A percentile compares a stretch with the other conserved stretches of the same genome.
phyloP scores from a whole-genome alignment of 2,797 vertebrate genomes.

The Pristis pectinata region DNA sequence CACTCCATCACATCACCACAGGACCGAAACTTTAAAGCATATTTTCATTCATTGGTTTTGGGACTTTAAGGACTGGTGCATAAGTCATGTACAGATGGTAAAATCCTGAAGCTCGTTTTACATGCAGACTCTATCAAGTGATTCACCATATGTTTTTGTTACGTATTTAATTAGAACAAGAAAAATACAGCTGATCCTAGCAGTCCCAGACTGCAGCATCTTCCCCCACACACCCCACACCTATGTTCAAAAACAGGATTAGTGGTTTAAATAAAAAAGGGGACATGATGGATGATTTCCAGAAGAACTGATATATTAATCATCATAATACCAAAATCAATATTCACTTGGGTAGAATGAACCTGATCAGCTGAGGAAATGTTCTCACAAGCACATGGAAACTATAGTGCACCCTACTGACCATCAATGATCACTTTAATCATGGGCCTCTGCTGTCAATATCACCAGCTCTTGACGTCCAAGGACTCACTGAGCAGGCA shows the following conservation, averaged over 20 bases:
- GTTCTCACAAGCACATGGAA: neutral
- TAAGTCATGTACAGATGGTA: slow-evolving; percentile 22
- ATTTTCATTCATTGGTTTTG: neutral
- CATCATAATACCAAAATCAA: neutral
- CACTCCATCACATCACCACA: neutral
- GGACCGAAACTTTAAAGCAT: neutral
- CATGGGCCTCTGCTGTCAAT: too few species aligned
- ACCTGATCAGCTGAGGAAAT: neutral
- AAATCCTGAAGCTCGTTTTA: slow-evolving; percentile 19
- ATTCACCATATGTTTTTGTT: slow-evolving; percentile 31
- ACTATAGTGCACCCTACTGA: too few species aligned
- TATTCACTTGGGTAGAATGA: neutral
- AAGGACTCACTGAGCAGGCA: too few species aligned
- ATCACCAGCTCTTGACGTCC: too few species aligned
- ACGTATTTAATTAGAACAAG: slow-evolving; percentile 28
- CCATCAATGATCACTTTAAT: too few species aligned
- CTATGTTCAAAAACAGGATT: neutral
- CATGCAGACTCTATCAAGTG: slow-evolving; percentile 5
- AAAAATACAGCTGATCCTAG: slow-evolving; percentile 18
- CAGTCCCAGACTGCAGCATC: neutral
- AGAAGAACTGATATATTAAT: neutral
- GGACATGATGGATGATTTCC: neutral
- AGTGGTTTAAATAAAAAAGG: neutral
- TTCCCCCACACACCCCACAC: neutral
- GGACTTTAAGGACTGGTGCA: neutral